Base-by-base conservation (phyloP, 2,797 vertebrate genomes). In the Oreochromis mossambicus region DNA sequence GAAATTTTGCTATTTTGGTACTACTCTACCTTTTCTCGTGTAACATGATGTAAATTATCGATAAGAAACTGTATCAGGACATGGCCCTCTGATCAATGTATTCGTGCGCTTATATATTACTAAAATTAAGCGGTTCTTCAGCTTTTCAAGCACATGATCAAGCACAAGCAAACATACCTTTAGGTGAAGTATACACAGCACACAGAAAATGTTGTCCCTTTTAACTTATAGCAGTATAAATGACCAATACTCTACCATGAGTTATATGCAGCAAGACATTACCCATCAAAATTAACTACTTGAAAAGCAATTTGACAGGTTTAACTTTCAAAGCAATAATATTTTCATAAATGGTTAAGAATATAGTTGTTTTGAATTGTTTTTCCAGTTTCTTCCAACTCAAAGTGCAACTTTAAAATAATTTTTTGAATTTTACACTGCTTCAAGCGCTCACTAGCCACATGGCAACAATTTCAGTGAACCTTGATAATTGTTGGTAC, bases 1-100 rank as follows among this genome's bases (percentile, higher is more conserved):
- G 43, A 78, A 7, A 84, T 91, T 83, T 91, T 87, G 91, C 90
- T 93, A 86, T 92, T 92, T 93, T 34, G 38, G 87, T 76, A 84
- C 63, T 75, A 24, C 26, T 51, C 58, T 12, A 56, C 32, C n/a
- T 83, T 86, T 85, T 84, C 70, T 82, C 77, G 3, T 86, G 87
- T 92, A 83, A 92, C 87, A 82, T 70, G 80, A 81, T 63, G 80
- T 38, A 38, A 79, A 77, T 81, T 50, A 87, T 75, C 19, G 17
- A 91, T 85, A 81, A 83, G 52, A 85, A 83, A 86, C 34, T 15
- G 77, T 80, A 88, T 86, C 68, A 75, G 24, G 29, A 73, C 66
- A 48, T 56, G 52, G 66, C 34, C 41, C 80, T 32, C 9, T 7
- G 78, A 89, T 93, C 84, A 21, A 92, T 91, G 56, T n/a, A n/a